Base-by-base conservation (phyloP, 2,797 vertebrate genomes). In the Antennarius maculatus region DNA sequence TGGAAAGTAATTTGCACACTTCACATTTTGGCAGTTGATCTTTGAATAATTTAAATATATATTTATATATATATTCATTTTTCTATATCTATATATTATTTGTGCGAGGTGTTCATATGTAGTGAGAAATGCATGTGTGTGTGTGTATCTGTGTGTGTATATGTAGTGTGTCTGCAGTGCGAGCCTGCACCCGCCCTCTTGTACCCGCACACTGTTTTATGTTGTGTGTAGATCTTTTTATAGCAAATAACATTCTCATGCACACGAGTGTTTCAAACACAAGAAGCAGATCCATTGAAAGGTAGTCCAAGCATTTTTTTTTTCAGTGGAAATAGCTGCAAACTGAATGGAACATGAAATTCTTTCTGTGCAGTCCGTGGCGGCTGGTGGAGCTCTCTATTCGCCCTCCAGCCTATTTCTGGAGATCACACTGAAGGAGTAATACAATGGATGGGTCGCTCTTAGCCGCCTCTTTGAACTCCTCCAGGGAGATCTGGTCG, bases 181-280 rank as follows among this genome's bases (percentile, higher is more conserved):
- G 61, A 78, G 81, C 59, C 78, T 71, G 71, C 72, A 66, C 74
- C 65, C n/a, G 71, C 83, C 76, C 83, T 73, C 76, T 66, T 54
- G 34, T 59, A 71, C 78, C 63, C 17, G 60, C 82, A 69, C 74
- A 64, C 76, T 80, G 66, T 81, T 78, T 65, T 65, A 53, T 77
- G 69, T 74, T 77, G 59, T 74, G 80, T 88, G 85, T 91, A 85
- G 82, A 82, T 89, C 75, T 95, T 95, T 54, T 94, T 93, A 96
- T 92, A 96, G 96, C 96, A 97, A 96, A 96, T 95, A 95, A 98
- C 96, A 98, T 98, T 99, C 95, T 98, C 97, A 99, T 98, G 97
- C 97, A 99, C 96, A 99, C 96, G 73, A 97, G 97, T 99, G 97
- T 99, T 98, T 98, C 95, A 99, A 97, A 99, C 96, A 99, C 97